A percentile compares a stretch with the other conserved stretches of the same genome.
phyloP scores from a whole-genome alignment of 2,113 vertebrate genomes.

The Labrus mixtus region DNA sequence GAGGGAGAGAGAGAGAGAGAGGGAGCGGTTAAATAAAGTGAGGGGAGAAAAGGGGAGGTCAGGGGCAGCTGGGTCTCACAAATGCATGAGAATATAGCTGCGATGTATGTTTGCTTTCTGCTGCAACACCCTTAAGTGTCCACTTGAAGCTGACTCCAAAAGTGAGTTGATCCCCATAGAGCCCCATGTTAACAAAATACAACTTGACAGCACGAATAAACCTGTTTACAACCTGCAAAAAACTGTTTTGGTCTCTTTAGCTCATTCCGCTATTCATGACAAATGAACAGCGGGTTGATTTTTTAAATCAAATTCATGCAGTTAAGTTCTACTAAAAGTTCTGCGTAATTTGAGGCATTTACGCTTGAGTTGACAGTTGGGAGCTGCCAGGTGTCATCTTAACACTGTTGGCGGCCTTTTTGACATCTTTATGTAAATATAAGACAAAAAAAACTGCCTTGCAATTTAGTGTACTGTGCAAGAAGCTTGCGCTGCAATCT shows the following conservation, averaged over 20 bases:
- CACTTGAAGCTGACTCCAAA: neutral
- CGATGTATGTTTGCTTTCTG: conserved; percentile 26
- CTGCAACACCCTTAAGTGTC: neutral
- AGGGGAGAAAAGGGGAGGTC: conserved; percentile 49
- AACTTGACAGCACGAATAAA: neutral
- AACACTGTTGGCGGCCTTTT: too few relatives aligned
- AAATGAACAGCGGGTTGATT: too few relatives aligned
- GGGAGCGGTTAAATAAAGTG: conserved; percentile 46
- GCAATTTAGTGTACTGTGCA: too few relatives aligned
- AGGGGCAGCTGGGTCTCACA: conserved; percentile 29
- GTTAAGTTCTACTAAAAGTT: neutral
- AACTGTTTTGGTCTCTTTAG: too few relatives aligned
- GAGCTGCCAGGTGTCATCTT: too few relatives aligned
- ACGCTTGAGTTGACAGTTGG: too few relatives aligned
- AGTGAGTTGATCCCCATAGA: neutral
- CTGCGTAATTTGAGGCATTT: neutral
- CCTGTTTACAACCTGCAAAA: neutral
- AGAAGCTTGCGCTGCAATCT: too few relatives aligned
- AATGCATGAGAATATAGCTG: conserved; percentile 16
- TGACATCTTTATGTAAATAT: too few relatives aligned
- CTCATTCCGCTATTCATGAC: too few relatives aligned
- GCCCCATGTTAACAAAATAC: neutral
- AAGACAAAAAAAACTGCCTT: too few relatives aligned
- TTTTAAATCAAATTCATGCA: too few relatives aligned
- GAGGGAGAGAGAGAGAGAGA: conserved; percentile 20